Evolutionary conservation across 2,113 vertebrate species (phyloP), one percentile per base, ranked within the genome.

Genomic region (Nothocercus julius): DNA sequence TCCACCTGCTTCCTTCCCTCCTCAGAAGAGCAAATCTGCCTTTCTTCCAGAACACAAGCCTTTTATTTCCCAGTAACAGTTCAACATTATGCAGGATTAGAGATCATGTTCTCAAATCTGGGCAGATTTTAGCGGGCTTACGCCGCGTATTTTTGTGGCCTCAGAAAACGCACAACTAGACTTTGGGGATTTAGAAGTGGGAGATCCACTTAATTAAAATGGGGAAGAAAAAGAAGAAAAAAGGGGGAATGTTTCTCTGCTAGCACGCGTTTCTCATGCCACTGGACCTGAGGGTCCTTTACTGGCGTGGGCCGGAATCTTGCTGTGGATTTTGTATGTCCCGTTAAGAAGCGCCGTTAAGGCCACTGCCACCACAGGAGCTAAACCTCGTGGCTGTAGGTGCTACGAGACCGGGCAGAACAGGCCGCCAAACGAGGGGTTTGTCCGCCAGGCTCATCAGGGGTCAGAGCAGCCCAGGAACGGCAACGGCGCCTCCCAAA

Each of bases 1-100:
- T 94, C 85, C 73, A 93, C 88, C 93, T 96, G 92, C 58, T 93
- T 75, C 67, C 38, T 92, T 84, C 40, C 34, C 69, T 90, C 66
- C 66, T 79, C 90, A 36, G 85, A 92, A 88, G 28, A 95, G 80
- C 53, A 83, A 82, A 88, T 64, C 74, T 88, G 79, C 44, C 77
- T 24, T 75, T 64, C 38, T 82, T 82, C 30, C 45, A 81, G 77
- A 82, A 28, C 24, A 28, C 24, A 79, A 47, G n/a, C 28, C 47
- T 76, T 54, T 21, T 38, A 75, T 34, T 87, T 82, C 47, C 66
- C 58, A 78, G 1, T 36, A 85, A 28, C 32, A 61, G 45, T 51
- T 51, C 62, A 59, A 45, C 51, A 32, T 45, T 45, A 27, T 61
- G 42, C 25, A 74, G 64, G 25, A 42, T 70, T 75, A 73, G 40